phyloP scores from a whole-genome alignment of 2,888 invertebrate genomes.

The Callosobruchus maculatus region DNA sequence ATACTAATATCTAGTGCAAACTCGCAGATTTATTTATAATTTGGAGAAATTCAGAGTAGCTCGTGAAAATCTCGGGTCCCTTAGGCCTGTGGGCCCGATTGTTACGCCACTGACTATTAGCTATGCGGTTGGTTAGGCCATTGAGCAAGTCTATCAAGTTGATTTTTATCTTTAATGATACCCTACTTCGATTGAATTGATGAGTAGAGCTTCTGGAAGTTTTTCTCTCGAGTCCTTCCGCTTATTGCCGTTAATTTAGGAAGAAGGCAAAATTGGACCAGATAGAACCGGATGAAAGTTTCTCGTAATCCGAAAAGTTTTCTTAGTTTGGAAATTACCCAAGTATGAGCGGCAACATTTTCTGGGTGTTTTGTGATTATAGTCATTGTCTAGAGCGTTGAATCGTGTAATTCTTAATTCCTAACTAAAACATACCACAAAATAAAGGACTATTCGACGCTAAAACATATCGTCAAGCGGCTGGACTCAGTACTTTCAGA shows the following conservation, averaged over 20 bases:
- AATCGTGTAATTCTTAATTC: background rate
- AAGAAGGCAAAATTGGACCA: background rate
- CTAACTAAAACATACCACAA: background rate
- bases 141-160: background rate
- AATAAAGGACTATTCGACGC: background rate
- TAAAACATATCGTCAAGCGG: no score
- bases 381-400: background rate
- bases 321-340: background rate
- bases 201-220: background rate
- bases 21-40: no score
- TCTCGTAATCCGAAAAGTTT: background rate
- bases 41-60: no score
- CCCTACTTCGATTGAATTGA: background rate
- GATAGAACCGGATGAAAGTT: background rate
- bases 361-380: background rate
- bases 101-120: background rate
- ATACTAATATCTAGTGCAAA: no score
- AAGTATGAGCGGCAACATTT: background rate
- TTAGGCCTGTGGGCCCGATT: no score
- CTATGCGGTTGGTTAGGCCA: background rate
- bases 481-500: no score
- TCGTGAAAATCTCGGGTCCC: no score
- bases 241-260: background rate
- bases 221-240: background rate
- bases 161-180: background rate